phyloP scores from a whole-genome alignment of 92 coral and sea anemone species.

The Isaurus tuberculatus region DNA sequence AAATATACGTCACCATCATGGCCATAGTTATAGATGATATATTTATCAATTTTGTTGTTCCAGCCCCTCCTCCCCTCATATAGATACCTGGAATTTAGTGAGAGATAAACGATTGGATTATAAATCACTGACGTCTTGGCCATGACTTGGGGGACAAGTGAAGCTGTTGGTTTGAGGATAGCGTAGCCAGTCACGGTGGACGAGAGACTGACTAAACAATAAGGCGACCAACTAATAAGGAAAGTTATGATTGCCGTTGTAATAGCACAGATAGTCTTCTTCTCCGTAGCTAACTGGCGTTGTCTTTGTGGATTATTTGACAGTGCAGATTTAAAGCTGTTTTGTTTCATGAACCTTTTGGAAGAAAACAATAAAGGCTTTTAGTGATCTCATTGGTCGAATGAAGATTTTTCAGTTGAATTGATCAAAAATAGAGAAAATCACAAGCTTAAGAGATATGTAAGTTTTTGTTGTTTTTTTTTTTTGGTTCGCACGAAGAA shows the following conservation, averaged over 20 bases:
- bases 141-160: conserved; percentile 21
- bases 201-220: conserved; percentile 27
- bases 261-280: conserved; percentile 14
- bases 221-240: conserved; percentile 22
- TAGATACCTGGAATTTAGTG: conserved; percentile 14
- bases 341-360: conserved; percentile 1
- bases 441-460: no score
- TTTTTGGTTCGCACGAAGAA: no score
- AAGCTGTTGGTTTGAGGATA: background rate
- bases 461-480: no score
- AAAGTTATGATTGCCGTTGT: background rate
- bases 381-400: background rate
- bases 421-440: no score
- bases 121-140: conserved; percentile 28
- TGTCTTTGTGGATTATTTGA: conserved; percentile 9
- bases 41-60: no score
- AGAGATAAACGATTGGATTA: conserved; percentile 25
- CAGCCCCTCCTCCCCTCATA: no score
- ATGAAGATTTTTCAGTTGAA: no score
- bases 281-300: conserved; percentile 2
- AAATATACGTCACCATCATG: no score
- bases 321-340: background rate
- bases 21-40: no score
- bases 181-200: background rate
- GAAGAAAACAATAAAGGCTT: background rate